Conservation (phyloP, 2,797 vertebrate species). For the Molossus molossus region DNA sequence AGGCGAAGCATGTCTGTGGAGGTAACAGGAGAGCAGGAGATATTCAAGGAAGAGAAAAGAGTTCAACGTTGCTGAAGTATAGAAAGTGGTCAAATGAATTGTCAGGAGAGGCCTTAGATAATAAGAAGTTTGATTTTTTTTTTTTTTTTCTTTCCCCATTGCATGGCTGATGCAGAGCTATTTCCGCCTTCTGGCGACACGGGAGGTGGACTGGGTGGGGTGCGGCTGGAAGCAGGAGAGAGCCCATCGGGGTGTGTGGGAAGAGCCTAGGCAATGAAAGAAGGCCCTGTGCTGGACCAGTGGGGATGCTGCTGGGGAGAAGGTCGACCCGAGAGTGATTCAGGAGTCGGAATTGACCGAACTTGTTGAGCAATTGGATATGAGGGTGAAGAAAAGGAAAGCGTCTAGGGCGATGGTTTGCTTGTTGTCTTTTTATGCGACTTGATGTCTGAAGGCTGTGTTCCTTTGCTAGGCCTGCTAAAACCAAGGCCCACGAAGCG, state of each 20-base stretch:
- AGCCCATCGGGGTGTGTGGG: background rate
- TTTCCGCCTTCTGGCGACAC: conserved; percentile 10
- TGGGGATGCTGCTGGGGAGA: background rate
- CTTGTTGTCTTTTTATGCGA: background rate
- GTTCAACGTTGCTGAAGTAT: background rate
- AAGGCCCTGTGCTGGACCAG: background rate
- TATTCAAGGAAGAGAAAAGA: conserved; percentile 40
- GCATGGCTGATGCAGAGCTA: background rate
- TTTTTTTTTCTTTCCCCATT: background rate
- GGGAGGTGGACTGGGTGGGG: background rate
- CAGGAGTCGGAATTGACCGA: background rate
- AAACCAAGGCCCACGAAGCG: background rate
- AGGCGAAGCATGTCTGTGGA: conserved; percentile 30
- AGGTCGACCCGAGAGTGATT: conserved; percentile 44
- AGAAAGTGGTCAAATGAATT: conserved; percentile 5
- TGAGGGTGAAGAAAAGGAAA: background rate
- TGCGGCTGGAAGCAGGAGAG: background rate
- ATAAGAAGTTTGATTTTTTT: conserved; percentile 14
- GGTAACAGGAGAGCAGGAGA: background rate
- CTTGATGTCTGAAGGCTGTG: background rate
- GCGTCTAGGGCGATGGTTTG: background rate
- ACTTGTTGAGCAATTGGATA: background rate
- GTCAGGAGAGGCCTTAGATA: conserved; percentile 3
- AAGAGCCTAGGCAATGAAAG: background rate
- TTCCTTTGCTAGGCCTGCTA: background rate